Base-by-base conservation (phyloP, 2,113 vertebrate species). In the Zingel zingel region DNA sequence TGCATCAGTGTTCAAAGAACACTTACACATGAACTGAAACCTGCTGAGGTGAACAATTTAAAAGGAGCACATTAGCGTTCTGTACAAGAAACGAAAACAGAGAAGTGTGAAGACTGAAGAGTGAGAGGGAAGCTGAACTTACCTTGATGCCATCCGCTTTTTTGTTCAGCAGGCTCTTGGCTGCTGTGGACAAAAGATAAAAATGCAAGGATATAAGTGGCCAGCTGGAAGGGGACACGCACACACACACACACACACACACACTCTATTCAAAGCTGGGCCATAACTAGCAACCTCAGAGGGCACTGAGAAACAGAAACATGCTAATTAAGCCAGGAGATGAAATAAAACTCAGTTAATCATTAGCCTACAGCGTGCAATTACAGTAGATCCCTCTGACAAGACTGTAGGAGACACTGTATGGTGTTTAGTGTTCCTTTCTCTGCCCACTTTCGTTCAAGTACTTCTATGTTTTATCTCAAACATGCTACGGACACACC, bases 81-180 rank as follows among this genome's bases (percentile, higher is more conserved):
- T 50, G 58, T 45, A 16, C 4, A 66, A 25, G 57, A 58, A 4
- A 58, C 4, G 3, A 47, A 56, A 33, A 25, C 27, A 47, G 25
- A 56, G 8, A 25, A 50, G 57, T 47, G 70, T 33, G 23, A 68
- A 54, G 18, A 58, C 3, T 1, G 56, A 50, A 54, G n/a, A 58
- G 3, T 1, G 51, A 47, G 25, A 45, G 6, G 4, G 47, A 59
- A 47, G 43, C 10, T 33, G 53, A 74, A 95, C 97, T 92, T 96
- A 99, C 98, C 97, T 99, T 99, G 82, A 99, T 97, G 79, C 98
- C 97, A 85, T 99, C 98, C 0, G 98, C 92, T 76, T 99, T 99
- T 94, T 99, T 96, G 90, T 95, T 97, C 95, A 98, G 94, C 88
- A 98, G 95, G 93, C 97, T 99, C 94, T 97, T 98, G 93, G 97